A percentile compares a stretch with the other conserved stretches of the same genome.
Conservation (phyloP, 2,797 vertebrate species). For the Phalanger gymnotis region DNA sequence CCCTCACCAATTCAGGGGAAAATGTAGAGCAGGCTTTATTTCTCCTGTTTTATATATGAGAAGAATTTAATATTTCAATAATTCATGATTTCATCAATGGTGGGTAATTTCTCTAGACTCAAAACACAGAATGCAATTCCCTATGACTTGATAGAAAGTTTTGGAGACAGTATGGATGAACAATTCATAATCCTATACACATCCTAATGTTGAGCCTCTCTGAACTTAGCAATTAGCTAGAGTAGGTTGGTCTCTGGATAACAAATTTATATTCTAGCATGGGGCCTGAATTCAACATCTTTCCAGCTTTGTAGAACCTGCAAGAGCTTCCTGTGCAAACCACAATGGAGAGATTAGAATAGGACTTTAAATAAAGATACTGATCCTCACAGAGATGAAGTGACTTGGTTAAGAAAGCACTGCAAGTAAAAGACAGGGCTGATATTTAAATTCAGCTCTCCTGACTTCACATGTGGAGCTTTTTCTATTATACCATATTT, state of each 20-base stretch:
- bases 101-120: background rate
- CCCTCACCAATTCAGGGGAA: background rate
- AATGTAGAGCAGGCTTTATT: background rate
- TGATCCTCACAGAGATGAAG: background rate
- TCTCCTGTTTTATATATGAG: background rate
- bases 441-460: background rate
- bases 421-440: background rate
- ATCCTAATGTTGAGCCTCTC: background rate
- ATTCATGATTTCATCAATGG: background rate
- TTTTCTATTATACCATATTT: background rate
- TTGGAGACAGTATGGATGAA: background rate
- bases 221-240: background rate
- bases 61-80: background rate
- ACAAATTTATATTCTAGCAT: background rate
- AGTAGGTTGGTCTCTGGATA: background rate
- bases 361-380: background rate
- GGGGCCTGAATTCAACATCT: background rate
- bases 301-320: background rate
- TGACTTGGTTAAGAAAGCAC: background rate
- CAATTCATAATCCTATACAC: background rate
- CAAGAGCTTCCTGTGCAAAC: background rate
- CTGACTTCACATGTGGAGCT: background rate
- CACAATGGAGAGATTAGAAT: background rate
- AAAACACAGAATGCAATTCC: background rate
- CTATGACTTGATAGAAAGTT: background rate